phyloP scores from a whole-genome alignment of 2,113 vertebrate genomes.

The Antigone vipio region DNA sequence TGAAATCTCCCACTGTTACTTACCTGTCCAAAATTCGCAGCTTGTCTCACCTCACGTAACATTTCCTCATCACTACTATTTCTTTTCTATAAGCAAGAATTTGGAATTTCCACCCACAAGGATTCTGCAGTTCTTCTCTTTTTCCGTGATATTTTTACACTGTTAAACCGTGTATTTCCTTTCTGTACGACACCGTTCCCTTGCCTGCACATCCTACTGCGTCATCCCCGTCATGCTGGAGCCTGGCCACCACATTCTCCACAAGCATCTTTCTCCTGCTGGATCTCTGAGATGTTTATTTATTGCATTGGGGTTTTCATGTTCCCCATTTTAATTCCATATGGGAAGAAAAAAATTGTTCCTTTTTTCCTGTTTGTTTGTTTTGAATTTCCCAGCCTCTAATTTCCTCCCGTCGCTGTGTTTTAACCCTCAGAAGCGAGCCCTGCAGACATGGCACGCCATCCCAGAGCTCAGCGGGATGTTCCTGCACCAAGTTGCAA shows the following conservation, averaged over 20 bases:
- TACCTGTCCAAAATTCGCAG: not conserved
- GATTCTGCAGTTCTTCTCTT: not conserved
- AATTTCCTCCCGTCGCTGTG: not conserved
- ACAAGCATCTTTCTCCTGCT: not conserved
- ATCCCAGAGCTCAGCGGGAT: not conserved
- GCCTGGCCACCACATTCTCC: not conserved
- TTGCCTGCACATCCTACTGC: not conserved
- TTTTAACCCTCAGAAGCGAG: not conserved
- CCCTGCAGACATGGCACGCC: accelerated
- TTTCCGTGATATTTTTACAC: not conserved
- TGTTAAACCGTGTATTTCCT: too few relatives aligned
- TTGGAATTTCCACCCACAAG: not conserved
- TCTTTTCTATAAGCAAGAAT: not conserved
- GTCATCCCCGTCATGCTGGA: not conserved
- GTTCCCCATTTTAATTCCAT: not conserved
- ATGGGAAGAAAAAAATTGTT: not conserved
- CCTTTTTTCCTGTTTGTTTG: not conserved
- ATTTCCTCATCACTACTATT: not conserved
- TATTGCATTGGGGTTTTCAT: too few relatives aligned
- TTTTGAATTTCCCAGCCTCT: not conserved
- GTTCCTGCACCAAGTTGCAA: not conserved
- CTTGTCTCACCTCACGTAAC: not conserved
- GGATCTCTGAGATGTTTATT: not conserved
- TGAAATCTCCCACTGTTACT: not conserved
- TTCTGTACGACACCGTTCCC: accelerated